Percentiles rank a stretch among this genome's conserved stretches.
These are phyloP conservation scores for Loriculus beryllinus DNA, from an alignment of 2,797 vertebrate species.

Conservation along the genomic window DNA sequence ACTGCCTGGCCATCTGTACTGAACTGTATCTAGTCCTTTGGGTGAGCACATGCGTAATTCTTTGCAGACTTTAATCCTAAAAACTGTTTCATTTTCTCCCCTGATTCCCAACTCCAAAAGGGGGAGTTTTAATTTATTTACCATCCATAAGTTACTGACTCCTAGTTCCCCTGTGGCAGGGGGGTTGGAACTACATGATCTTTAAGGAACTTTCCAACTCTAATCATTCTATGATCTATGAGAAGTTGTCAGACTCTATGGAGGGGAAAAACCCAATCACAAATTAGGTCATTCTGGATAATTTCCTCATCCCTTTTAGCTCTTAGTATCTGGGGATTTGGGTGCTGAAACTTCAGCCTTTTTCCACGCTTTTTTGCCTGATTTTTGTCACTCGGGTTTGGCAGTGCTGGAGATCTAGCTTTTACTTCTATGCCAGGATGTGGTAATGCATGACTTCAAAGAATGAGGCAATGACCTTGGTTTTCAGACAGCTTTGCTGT, in stretches of 20 bases:
- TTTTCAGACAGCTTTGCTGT: neutral
- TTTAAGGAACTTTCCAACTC: neutral
- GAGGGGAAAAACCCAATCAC: neutral
- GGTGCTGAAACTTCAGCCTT: neutral
- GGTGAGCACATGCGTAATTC: accelerated
- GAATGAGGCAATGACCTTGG: slow-evolving; percentile 19
- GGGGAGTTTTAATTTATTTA: neutral
- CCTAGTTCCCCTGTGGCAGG: neutral
- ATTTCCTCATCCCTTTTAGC: neutral
- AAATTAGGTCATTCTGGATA: neutral
- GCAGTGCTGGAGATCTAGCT: neutral
- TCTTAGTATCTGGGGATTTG: neutral
- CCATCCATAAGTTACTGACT: neutral
- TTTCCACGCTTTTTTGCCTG: neutral
- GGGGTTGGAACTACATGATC: neutral
- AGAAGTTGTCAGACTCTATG: neutral
- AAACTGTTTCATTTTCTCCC: neutral
- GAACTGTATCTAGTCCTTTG: neutral
- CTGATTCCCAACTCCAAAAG: neutral
- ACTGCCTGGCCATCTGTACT: neutral
- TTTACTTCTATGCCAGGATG: neutral
- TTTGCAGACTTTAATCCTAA: neutral
- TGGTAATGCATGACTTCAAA: neutral
- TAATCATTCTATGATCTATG: neutral
- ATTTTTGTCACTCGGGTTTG: neutral